phyloP scores from a whole-genome alignment of 2,797 vertebrate species.

The Gambelia wislizenii region DNA sequence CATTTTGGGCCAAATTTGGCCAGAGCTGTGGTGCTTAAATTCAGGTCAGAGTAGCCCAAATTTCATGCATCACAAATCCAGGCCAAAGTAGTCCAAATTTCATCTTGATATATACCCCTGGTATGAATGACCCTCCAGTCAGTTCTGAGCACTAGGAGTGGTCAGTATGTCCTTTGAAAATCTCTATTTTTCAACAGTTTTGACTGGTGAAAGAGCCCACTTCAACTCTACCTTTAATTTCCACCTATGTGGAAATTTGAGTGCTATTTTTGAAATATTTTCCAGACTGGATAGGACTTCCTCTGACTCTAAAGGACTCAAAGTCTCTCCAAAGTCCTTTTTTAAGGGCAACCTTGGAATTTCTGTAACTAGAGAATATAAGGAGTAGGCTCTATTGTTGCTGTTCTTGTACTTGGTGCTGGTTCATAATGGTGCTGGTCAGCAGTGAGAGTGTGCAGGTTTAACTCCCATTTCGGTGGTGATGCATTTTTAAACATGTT shows the following conservation, averaged over 20 bases:
- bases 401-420: too few relatives aligned
- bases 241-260: not conserved
- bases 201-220: not conserved
- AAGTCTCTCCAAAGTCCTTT: too few relatives aligned
- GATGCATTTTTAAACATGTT: too few relatives aligned
- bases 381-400: not conserved
- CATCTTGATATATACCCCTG: too few relatives aligned
- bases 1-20: too few relatives aligned
- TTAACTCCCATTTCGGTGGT: not conserved
- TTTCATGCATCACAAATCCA: too few relatives aligned
- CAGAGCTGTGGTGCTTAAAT: too few relatives aligned
- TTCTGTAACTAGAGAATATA: not conserved
- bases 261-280: not conserved
- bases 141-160: fast-evolving
- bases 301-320: not conserved
- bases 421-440: not conserved
- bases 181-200: not conserved
- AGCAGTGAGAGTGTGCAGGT: not conserved
- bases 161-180: not conserved
- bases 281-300: not conserved
- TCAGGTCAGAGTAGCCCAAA: too few relatives aligned
- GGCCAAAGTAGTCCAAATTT: too few relatives aligned
- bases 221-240: not conserved
- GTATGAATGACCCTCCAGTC: too few relatives aligned
- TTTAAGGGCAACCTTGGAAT: not conserved